Base-by-base conservation (phyloP, 2,113 vertebrate genomes). In the Nipponia nippon region DNA sequence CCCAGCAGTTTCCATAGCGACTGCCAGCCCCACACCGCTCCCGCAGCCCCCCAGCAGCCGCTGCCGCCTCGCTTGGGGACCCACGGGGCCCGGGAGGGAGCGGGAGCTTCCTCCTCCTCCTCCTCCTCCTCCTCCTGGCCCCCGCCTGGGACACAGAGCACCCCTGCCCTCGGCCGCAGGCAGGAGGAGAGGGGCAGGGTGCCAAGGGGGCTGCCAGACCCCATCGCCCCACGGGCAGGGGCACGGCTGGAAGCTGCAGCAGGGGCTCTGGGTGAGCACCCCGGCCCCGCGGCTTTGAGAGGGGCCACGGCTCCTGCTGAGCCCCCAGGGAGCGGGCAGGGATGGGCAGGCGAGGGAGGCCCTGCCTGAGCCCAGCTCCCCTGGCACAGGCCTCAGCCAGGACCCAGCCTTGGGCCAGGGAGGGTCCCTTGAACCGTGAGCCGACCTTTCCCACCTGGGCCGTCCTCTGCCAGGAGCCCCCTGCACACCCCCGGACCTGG, bases 1-100 rank as follows among this genome's bases (percentile, higher is more conserved):
- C 93, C 93, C 89, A n/a, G 44, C 63, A 7, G 96, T 97, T 93
- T 50, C 96, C 94, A 96, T 96, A 40, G 97, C 42, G 46, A 97
- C 96, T 78, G 53, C 6, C 81, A 85, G 36, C 72, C 67, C 81
- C 61, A 44, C 59, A 32, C 40, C 16, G 44, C 73, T n/a, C 71
- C 36, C 15, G 44, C 40, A 23, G 73, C 27, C 53, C 34, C 65
- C n/a, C 49, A 2, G 44, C 29, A 58, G 36, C 56, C 6, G 18
- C 70, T 38, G 49, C 71, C 12, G 44, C 75, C 18, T 2, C 11
- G 1, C 70, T 0, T 4, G 59, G 27, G 38, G 16, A 59, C 9
- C 53, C 53, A 7, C 3, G 2, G 46, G 13, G 47, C 12, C 18
- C 5, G 1, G 22, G 46, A 40, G 38, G 44, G 59, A 82, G 21